Percentiles rank a stretch among this genome's conserved stretches.
Conservation (phyloP, 2,888 invertebrate genomes). For the Stramonita haemastoma region DNA sequence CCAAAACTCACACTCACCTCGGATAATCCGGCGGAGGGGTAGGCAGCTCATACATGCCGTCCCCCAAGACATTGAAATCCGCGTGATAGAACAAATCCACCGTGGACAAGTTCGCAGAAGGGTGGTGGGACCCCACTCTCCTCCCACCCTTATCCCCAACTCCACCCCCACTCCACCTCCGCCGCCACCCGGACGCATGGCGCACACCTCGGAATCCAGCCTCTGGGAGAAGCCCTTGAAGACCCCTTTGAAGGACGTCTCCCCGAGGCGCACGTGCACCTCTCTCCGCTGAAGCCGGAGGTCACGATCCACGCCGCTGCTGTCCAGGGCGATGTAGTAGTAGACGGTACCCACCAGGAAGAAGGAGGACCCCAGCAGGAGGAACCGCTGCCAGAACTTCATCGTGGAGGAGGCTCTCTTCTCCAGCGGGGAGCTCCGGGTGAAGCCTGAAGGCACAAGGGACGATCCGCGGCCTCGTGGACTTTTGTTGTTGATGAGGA, state of each 20-base stretch:
- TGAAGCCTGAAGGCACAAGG: neutral
- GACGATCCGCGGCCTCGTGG: neutral
- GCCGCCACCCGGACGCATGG: constrained; percentile 29
- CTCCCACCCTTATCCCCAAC: neutral
- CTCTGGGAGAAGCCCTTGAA: constrained; percentile 43
- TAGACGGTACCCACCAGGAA: constrained; percentile 56
- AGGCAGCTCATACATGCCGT: constrained; percentile 67
- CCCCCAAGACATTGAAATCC: constrained; percentile 60
- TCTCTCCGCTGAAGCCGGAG: constrained; percentile 36
- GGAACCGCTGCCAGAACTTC: constrained; percentile 67
- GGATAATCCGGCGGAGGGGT: constrained; percentile 53
- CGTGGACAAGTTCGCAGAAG: constrained; percentile 59
- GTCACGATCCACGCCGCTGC: constrained; percentile 32
- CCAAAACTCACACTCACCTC: neutral
- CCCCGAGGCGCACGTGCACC: constrained; percentile 34
- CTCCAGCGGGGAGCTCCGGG: neutral
- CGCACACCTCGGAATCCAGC: constrained; percentile 40
- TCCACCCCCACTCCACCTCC: neutral
- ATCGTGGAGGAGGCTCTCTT: constrained; percentile 52
- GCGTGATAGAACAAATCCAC: constrained; percentile 59
- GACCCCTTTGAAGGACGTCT: constrained; percentile 39
- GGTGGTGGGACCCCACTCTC: neutral
- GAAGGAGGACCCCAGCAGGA: constrained; percentile 57
- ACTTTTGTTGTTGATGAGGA: too few species aligned
- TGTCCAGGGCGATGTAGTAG: constrained; percentile 42